phyloP scores from a whole-genome alignment of 2,113 vertebrate genomes.

The Calonectris borealis region DNA sequence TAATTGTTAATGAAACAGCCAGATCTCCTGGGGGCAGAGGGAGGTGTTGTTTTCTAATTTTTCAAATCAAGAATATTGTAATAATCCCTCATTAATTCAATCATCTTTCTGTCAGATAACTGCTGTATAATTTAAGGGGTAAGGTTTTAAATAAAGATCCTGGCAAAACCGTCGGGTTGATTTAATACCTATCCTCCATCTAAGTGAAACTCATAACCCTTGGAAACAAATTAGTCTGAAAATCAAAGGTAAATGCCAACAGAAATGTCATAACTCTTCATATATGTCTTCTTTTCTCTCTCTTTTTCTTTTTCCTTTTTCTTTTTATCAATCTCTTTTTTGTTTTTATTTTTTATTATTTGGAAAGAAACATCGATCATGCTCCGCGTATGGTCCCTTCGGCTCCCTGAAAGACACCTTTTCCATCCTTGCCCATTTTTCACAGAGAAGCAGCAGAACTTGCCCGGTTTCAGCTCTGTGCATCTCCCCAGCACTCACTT shows the following conservation, averaged over 20 bases:
- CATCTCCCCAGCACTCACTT: background rate
- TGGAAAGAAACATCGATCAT: background rate
- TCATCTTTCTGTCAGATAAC: constrained; percentile 47
- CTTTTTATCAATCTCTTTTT: background rate
- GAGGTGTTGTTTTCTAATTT: constrained; percentile 61
- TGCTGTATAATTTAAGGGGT: background rate
- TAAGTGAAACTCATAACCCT: background rate
- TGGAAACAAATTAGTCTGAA: background rate
- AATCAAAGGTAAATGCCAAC: background rate
- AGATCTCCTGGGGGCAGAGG: constrained; percentile 34
- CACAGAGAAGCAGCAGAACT: background rate
- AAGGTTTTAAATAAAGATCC: constrained; percentile 1
- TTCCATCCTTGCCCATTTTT: background rate
- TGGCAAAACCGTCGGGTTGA: background rate
- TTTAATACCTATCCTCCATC: background rate
- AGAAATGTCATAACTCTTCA: background rate
- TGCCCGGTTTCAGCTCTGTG: background rate
- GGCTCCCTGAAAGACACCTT: background rate
- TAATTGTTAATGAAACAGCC: constrained; percentile 68
- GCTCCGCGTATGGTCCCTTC: background rate
- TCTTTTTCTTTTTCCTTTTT: fast-evolving
- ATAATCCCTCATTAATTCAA: constrained; percentile 66
- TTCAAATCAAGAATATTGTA: constrained; percentile 53
- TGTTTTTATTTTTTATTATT: background rate
- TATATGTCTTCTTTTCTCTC: background rate